Percentiles rank a stretch among this genome's conserved stretches.
Conservation (phyloP, 1,140 invertebrate genomes). For the Streblospio benedicti region DNA sequence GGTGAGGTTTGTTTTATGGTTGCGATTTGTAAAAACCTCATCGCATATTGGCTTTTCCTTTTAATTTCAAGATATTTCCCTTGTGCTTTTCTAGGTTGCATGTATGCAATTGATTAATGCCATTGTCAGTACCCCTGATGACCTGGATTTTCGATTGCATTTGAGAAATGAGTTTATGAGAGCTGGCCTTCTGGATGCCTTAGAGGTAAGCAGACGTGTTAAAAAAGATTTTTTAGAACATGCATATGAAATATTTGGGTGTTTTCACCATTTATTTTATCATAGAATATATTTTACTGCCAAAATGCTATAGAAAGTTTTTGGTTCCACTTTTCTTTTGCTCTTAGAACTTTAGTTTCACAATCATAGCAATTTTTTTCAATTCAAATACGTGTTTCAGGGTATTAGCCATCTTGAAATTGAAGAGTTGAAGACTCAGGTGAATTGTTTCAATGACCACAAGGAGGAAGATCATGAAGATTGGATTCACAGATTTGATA, state of each 20-base stretch:
- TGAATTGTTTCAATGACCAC: conserved; percentile 75
- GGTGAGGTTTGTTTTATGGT: neutral
- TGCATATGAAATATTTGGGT: neutral
- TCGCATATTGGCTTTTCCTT: neutral
- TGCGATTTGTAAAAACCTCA: neutral
- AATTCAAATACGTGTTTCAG: too few species aligned
- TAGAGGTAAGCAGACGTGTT: conserved; percentile 55
- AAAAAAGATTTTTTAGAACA: neutral
- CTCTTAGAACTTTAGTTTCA: too few species aligned
- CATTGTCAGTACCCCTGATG: conserved; percentile 78
- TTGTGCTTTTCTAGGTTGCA: conserved; percentile 53
- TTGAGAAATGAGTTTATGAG: conserved; percentile 92
- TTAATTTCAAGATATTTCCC: too few species aligned
- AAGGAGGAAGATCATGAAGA: conserved; percentile 90
- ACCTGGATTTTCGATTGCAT: conserved; percentile 87
- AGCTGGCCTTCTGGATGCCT: conserved; percentile 73
- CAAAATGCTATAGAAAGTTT: too few species aligned
- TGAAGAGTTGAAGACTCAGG: conserved; percentile 65
- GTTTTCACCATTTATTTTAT: neutral
- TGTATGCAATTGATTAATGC: conserved; percentile 90
- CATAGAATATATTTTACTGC: too few species aligned
- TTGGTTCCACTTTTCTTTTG: too few species aligned
- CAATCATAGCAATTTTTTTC: too few species aligned
- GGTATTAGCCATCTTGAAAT: conserved; percentile 51
- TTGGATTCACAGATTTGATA: conserved; percentile 83